Conservation (phyloP, 2,797 vertebrate species). For the Pelobates cultripes region DNA sequence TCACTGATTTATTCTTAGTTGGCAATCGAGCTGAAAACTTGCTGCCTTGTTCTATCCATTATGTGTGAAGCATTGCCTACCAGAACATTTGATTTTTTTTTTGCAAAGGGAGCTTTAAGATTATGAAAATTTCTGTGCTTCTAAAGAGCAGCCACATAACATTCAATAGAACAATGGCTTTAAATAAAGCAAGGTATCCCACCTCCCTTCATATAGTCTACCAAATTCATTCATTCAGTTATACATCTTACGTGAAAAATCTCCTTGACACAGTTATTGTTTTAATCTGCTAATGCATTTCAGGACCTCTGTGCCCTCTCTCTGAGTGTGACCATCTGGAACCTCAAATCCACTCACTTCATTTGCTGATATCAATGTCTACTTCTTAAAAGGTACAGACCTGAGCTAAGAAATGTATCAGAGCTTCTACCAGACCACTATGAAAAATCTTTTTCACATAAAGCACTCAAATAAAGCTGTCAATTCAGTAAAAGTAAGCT, state of each 20-base stretch:
- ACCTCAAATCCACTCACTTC: background rate
- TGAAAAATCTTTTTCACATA: too few relatives aligned
- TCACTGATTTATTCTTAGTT: slow-evolving; percentile 35
- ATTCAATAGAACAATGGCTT: slow-evolving; percentile 46
- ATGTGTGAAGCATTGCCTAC: slow-evolving; percentile 32
- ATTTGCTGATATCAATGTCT: background rate
- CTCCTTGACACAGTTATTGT: slow-evolving; percentile 17
- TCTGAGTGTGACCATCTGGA: background rate
- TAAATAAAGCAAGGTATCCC: slow-evolving; percentile 19
- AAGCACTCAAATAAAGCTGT: too few relatives aligned
- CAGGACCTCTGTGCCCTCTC: slow-evolving; percentile 13
- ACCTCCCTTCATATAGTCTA: background rate
- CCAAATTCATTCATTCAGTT: background rate
- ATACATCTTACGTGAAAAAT: slow-evolving; percentile 3
- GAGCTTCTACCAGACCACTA: too few relatives aligned
- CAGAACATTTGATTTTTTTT: slow-evolving; percentile 38
- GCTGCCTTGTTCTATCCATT: slow-evolving; percentile 37
- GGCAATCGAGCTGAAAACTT: slow-evolving; percentile 26
- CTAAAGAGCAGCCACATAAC: slow-evolving; percentile 12
- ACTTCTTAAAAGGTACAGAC: too few relatives aligned
- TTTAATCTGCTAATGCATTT: slow-evolving; percentile 41
- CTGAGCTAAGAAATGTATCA: too few relatives aligned
- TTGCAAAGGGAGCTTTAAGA: slow-evolving; percentile 20
- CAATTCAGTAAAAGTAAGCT: too few relatives aligned
- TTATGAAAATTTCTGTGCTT: slow-evolving; percentile 17